Evolutionary conservation across 1,140 invertebrate species (phyloP).

Genomic region (Drosophila teissieri): DNA sequence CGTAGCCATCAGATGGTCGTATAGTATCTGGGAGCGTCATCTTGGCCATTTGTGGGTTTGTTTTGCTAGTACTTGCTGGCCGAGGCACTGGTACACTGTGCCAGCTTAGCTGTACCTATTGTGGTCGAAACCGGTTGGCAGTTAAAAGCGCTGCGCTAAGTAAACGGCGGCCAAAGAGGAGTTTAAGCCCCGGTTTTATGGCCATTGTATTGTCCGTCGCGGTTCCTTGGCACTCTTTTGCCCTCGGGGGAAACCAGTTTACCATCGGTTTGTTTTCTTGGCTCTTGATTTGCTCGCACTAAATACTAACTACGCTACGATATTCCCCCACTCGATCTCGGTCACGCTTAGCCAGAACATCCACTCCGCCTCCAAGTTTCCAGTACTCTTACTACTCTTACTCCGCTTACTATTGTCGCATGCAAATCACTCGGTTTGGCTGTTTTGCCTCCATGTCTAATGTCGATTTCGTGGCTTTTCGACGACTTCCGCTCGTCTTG

Average conservation of each 20-base stretch:
- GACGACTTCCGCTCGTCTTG: conserved; percentile 47
- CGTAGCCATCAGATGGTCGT: conserved; percentile 50
- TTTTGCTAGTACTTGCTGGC: conserved; percentile 49
- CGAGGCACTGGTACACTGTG: not conserved
- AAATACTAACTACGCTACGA: conserved; percentile 11
- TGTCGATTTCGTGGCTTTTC: conserved; percentile 36
- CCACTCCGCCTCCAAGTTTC: conserved; percentile 14
- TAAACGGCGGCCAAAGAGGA: conserved; percentile 40
- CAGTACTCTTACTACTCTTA: conserved; percentile 7
- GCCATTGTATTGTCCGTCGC: conserved; percentile 45
- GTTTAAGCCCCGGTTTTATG: conserved; percentile 47
- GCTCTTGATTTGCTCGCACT: conserved; percentile 24
- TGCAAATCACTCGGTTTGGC: conserved; percentile 57
- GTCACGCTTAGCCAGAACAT: conserved; percentile 76
- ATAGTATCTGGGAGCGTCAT: conserved; percentile 55
- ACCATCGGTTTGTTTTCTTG: conserved; percentile 15
- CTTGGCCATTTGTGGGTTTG: conserved; percentile 47
- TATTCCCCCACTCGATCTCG: conserved; percentile 31
- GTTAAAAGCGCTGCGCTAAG: conserved; percentile 44
- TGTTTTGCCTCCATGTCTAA: conserved; percentile 18
- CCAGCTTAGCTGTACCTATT: conserved; percentile 55
- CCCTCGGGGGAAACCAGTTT: conserved; percentile 64
- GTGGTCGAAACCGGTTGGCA: conserved; percentile 50
- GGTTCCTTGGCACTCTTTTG: conserved; percentile 54
- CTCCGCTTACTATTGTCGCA: conserved; percentile 41